A percentile compares a stretch with the other conserved stretches of the same genome.
phyloP scores from a whole-genome alignment of 30 jellyfish, hydroid and myxozoan genomes.

The Aurelia aurita complex sp. Pacific region DNA sequence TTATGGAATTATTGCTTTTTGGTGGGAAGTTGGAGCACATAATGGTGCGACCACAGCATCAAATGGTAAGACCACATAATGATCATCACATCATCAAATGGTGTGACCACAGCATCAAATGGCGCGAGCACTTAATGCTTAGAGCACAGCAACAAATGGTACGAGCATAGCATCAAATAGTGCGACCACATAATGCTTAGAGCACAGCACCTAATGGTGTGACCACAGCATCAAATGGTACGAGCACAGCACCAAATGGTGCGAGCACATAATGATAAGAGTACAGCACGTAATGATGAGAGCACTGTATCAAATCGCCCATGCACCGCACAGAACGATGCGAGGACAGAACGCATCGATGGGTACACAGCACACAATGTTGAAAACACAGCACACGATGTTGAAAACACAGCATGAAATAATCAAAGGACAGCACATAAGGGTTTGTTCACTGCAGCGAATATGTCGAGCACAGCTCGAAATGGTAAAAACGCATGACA shows the following conservation, averaged over 20 bases:
- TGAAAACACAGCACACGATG: too few relatives aligned
- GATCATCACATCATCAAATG: too few relatives aligned
- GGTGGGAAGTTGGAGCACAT: neutral
- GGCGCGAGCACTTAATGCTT: constrained; percentile 1
- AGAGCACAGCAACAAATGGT: constrained; percentile 17
- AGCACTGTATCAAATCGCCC: too few relatives aligned
- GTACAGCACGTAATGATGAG: neutral
- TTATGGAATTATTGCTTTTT: neutral
- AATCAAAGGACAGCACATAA: too few relatives aligned
- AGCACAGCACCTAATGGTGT: neutral
- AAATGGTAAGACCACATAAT: neutral
- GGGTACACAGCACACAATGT: too few relatives aligned
- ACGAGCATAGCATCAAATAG: neutral
- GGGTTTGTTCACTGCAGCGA: too few relatives aligned
- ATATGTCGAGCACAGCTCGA: too few relatives aligned
- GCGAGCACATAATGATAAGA: neutral
- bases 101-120: neutral
- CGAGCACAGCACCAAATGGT: neutral
- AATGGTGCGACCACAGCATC: neutral
- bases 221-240: neutral
- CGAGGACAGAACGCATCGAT: too few relatives aligned
- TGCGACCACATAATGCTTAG: neutral
- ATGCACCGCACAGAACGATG: too few relatives aligned
- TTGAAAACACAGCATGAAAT: too few relatives aligned
- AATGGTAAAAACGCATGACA: too few relatives aligned